These are phyloP conservation scores for Oxyruncus cristatus DNA, from an alignment of 2,113 vertebrate species.

Conservation along the genomic window DNA sequence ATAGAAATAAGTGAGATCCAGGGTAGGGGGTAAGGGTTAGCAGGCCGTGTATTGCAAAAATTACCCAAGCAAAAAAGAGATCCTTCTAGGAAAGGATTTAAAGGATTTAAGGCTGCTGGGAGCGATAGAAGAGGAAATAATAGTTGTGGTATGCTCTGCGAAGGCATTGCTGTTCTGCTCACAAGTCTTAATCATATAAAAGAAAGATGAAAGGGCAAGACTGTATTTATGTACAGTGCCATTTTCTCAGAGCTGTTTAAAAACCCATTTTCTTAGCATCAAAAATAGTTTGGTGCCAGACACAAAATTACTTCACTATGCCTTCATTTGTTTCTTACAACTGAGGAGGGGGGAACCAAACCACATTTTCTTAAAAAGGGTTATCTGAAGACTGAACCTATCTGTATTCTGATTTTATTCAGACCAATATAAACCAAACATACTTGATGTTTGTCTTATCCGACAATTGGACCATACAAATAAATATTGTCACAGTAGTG, in stretches of 20 bases:
- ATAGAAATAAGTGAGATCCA: constrained; percentile 59
- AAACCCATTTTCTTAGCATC: constrained; percentile 5
- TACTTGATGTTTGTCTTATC: not conserved
- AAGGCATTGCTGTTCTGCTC: constrained; percentile 45
- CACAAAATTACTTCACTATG: constrained; percentile 7
- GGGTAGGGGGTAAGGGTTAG: constrained; percentile 58
- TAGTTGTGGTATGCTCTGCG: constrained; percentile 20
- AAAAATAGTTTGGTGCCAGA: not conserved
- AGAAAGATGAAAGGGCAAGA: constrained; percentile 37
- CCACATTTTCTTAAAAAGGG: not conserved
- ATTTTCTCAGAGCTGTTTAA: constrained; percentile 52
- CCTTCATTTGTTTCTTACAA: not conserved
- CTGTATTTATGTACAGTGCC: constrained; percentile 16
- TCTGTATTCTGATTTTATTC: not conserved
- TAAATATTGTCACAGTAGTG: not conserved
- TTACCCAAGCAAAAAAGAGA: constrained; percentile 57
- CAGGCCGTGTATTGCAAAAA: constrained; percentile 57
- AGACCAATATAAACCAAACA: not conserved
- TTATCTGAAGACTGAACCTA: not conserved
- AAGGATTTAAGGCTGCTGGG: constrained; percentile 70
- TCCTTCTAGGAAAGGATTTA: constrained; percentile 70
- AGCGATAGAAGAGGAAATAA: constrained; percentile 63
- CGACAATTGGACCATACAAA: not conserved
- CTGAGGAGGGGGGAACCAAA: not conserved
- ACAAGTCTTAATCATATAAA: constrained; percentile 59